Base-by-base conservation (phyloP, 1,140 invertebrate species). In the Bathynomus jamesi region DNA sequence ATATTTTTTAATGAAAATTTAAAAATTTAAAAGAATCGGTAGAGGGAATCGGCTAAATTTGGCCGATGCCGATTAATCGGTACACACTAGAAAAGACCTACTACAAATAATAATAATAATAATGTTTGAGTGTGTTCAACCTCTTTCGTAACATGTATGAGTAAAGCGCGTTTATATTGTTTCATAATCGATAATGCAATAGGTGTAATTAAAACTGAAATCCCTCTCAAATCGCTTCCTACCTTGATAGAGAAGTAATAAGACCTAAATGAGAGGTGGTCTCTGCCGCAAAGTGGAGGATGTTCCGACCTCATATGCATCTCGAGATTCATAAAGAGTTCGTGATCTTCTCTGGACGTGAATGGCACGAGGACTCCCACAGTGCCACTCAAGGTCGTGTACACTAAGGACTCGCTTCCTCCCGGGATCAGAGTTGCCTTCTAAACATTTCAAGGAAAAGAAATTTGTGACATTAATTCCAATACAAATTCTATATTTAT, bases 281-380 rank as follows among this genome's bases (percentile, higher is more conserved):
- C 97, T 25, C 97, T 85, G 1, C 98, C 98, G 84, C 95, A 98
- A 0, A 99, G 82, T 0, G 97, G 96, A 0, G 94, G 87, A 83
- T 98, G 93, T 82, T 99, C 96, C 64, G 93, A 94, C 60, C 98
- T 85, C 95, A 99, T 96, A 81, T 99, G 96, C 97, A 99, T 99
- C 82, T 99, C 98, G 66, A 99, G 83, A 85, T 99, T 94, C 82
- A 99, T 96, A 84, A 99, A 99, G 80, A 99, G 99, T 80, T 99
- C 96, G 78, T 96, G 95, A 82, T 99, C 96, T 85, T 99, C 97
- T 79, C 96, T 90, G 29, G 95, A 97, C 0, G 95, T 96, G 78
- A 99, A 99, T 0, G 98, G 96, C 11, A 99, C 92, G 4, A 99
- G 84, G 40, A 98, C 95, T 1, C 97, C 98, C 0, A 99, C 90